A percentile compares a stretch with the other conserved stretches of the same genome.
Conservation (phyloP, 2,113 vertebrate species). For the Hylia prasina region DNA sequence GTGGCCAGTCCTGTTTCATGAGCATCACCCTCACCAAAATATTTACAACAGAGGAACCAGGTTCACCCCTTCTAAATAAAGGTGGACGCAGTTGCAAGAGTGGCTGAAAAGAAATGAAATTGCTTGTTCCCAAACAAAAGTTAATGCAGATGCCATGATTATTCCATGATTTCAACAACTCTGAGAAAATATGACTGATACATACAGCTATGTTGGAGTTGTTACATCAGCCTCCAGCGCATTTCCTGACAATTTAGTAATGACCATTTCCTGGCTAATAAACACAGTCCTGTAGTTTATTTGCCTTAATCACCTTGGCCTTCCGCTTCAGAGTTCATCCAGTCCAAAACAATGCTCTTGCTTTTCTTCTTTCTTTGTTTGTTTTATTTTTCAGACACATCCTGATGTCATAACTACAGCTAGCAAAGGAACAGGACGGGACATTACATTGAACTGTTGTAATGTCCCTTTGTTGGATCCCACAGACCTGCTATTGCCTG, state of each 20-base stretch:
- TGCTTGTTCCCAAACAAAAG: neutral
- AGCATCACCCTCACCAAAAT: neutral
- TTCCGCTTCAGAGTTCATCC: constrained; percentile 20
- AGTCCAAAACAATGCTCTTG: constrained; percentile 1
- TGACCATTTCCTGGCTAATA: constrained; percentile 46
- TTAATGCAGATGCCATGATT: neutral
- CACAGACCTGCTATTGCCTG: neutral
- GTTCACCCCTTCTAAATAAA: neutral
- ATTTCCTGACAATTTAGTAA: constrained; percentile 25
- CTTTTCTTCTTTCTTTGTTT: neutral
- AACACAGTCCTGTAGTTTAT: neutral
- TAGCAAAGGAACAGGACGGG: neutral
- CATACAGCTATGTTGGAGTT: neutral
- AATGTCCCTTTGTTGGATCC: neutral
- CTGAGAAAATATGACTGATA: neutral
- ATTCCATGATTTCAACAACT: neutral
- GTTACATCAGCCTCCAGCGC: neutral
- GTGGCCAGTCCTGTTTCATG: neutral
- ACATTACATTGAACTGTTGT: neutral
- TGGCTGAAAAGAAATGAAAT: neutral
- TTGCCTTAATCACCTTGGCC: constrained; percentile 26
- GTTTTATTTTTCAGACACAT: neutral
- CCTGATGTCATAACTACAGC: neutral
- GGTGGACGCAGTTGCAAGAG: neutral
- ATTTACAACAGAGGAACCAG: neutral